Evolutionary conservation across 2,888 invertebrate genomes (phyloP).

Genomic region (Blera fallax): DNA sequence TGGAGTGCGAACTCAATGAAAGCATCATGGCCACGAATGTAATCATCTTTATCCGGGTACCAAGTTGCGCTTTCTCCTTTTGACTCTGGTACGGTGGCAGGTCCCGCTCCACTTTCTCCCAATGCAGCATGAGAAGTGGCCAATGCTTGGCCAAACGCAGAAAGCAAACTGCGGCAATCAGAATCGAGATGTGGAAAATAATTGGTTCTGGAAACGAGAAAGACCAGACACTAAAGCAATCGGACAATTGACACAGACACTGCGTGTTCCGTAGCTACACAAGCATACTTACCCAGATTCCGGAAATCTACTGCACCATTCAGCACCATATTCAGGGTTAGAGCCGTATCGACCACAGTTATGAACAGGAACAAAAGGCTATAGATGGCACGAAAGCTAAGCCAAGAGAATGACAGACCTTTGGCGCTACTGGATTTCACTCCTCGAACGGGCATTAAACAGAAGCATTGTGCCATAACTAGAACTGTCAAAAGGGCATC

Average conservation of each 20-base stretch:
- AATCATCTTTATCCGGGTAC: constrained; percentile 74
- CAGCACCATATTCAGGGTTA: constrained; percentile 75
- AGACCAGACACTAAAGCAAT: background rate
- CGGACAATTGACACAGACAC: background rate
- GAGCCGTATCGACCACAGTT: constrained; percentile 75
- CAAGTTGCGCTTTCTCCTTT: constrained; percentile 74
- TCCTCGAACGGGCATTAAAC: constrained; percentile 79
- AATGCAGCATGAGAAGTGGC: constrained; percentile 78
- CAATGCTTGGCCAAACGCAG: constrained; percentile 79
- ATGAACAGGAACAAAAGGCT: constrained; percentile 75
- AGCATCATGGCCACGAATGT: constrained; percentile 76
- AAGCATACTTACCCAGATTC: constrained; percentile 76
- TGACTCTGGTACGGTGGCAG: constrained; percentile 74
- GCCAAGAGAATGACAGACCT: constrained; percentile 79
- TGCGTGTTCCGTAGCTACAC: background rate
- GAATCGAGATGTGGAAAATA: constrained; percentile 78
- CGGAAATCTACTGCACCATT: constrained; percentile 76
- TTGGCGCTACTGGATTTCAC: constrained; percentile 74
- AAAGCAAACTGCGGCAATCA: constrained; percentile 79
- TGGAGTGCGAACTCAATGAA: constrained; percentile 76
- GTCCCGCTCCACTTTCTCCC: constrained; percentile 77
- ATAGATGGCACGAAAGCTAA: constrained; percentile 77
- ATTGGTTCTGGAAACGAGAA: constrained; percentile 76
- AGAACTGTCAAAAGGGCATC: constrained; percentile 74
- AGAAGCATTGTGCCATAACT: constrained; percentile 78